Base-by-base conservation (phyloP, 2,113 vertebrate genomes). In the Chitala chitala region DNA sequence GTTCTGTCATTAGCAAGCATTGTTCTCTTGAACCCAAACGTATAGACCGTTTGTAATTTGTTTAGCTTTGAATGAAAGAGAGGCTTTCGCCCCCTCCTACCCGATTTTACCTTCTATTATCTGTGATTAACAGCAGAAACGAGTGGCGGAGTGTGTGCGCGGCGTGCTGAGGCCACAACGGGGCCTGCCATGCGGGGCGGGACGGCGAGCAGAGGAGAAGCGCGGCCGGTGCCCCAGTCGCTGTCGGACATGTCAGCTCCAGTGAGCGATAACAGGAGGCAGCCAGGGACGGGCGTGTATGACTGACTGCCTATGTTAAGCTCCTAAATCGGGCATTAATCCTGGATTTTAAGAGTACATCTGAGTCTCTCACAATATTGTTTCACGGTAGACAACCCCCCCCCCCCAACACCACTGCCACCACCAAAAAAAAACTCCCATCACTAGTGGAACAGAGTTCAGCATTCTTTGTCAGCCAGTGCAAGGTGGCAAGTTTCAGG, bases 311-410 rank as follows among this genome's bases (percentile, higher is more conserved):
- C 85, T 81, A 82, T 86, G 83, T 87, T 90, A 89, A 89, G 78
- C 83, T 81, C 75, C 80, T 85, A 88, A 88, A 88, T 85, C 87
- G 78, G 82, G 73, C 82, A 82, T 89, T 89, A 90, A 89, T 91
- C 86, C 86, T 82, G 87, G 87, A 89, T 88, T 90, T 87, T 78
- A 79, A 51, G 17, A 83, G 84, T 77, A 81, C 69, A 85, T 83
- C 84, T 74, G 79, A 80, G 72, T 87, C 84, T 86, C 83, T 73
- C 76, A 79, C 61, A 65, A 78, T 61, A 59, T 87, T 80, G 86
- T 86, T 84, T 82, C 80, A 85, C 88, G 82, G 82, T 81, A 87
- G 36, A 5, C 15, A 13, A 7, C 12, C 58, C 10, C n/a, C 33
- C 4, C 1, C 9, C 64, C 20, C 1, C 10, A 4, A 22, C 61